Percentiles rank a stretch among this genome's conserved stretches.
These are phyloP conservation scores for Aotus griseimembra DNA, from an alignment of 2,797 vertebrate species.

Conservation along the genomic window DNA sequence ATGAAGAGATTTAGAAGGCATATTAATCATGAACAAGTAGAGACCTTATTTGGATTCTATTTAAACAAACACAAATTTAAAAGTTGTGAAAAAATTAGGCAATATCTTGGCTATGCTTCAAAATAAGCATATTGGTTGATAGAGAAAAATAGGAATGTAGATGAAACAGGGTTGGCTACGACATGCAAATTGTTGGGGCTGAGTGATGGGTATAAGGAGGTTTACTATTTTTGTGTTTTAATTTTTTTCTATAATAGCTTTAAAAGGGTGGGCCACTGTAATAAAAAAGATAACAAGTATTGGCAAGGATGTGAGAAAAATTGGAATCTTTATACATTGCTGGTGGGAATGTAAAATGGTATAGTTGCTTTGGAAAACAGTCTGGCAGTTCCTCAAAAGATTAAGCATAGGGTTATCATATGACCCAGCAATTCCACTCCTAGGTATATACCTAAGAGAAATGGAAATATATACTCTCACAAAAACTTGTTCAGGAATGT, in stretches of 20 bases:
- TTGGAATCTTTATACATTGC: background rate
- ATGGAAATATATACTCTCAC: background rate
- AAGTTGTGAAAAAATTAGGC: constrained; percentile 14
- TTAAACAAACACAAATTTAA: background rate
- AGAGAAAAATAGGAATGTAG: background rate
- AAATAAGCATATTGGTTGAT: background rate
- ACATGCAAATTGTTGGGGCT: background rate
- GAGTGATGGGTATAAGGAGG: background rate
- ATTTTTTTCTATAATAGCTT: background rate
- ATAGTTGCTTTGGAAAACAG: background rate
- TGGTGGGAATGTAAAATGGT: background rate
- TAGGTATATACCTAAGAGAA: background rate
- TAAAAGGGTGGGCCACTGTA: background rate
- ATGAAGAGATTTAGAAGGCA: background rate
- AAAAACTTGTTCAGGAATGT: background rate
- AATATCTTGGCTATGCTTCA: background rate
- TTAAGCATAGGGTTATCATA: background rate
- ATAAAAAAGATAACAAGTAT: background rate
- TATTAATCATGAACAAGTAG: background rate
- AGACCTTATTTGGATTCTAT: background rate
- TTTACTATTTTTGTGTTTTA: background rate
- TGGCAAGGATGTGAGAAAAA: background rate
- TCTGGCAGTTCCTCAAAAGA: background rate
- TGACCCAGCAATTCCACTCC: background rate
- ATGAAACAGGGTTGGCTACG: background rate